Base-by-base conservation (phyloP, 2,113 vertebrate species). In the Galeopterus variegatus region DNA sequence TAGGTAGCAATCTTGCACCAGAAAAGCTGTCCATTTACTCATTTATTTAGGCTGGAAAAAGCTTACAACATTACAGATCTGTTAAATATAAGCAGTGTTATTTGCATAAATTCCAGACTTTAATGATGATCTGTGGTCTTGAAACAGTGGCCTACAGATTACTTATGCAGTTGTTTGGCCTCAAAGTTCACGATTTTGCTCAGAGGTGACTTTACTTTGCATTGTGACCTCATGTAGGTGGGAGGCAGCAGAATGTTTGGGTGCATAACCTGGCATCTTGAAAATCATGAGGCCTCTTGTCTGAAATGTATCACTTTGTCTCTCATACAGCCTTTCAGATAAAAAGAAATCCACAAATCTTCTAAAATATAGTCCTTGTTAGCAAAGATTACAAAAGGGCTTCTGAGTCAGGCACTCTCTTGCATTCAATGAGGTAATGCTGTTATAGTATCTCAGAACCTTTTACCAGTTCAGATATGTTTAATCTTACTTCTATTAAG, bases 61-160 rank as follows among this genome's bases (percentile, higher is more conserved):
- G 60, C 97, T 98, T 79, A 91, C 67, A 82, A 87, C 96, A 76
- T 72, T 96, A 96, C 94, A 98, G 97, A 93, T 96, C 97, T 95
- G 94, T 97, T 98, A 88, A 97, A 96, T 95, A 92, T 84, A 97
- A 92, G 93, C 96, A 17, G 79, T 88, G 73, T 33, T 97, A 98
- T 99, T 98, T 99, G 98, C 98, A 98, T 98, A 98, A 99, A 98
- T 98, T 98, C 97, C 97, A 99, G 98, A 98, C 98, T 98, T 98
- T 94, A 73, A 97, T 98, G 97, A 98, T 97, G 98, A 96, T 98
- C 97, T 98, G 88, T 97, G 93, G 93, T 98, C 96, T 97, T 98
- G 96, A 96, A 97, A 96, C 92, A 97, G 96, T 98, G 96, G 95
- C 98, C 96, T 96, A 79, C 95, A 97, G 96, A 98, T 98, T 96